Percentiles rank a stretch among this genome's conserved stretches.
These are phyloP conservation scores for Campopleginae sp. DNA, from an alignment of 2,888 invertebrate species.

Conservation along the genomic window DNA sequence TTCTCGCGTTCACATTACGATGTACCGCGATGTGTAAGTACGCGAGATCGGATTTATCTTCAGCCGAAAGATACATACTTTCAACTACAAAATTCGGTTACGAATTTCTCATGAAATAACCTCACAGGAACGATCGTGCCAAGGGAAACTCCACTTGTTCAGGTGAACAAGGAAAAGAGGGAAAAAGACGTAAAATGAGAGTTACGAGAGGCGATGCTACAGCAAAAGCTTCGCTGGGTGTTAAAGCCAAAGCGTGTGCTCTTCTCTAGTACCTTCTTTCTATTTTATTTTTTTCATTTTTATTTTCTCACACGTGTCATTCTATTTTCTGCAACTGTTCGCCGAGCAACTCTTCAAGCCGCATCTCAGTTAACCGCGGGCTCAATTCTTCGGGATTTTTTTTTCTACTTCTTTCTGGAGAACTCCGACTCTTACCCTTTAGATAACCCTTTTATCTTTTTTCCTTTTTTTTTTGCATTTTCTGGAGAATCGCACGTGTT, in stretches of 20 bases:
- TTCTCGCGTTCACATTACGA: conserved; percentile 5
- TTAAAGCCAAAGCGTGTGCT: conserved; percentile 51
- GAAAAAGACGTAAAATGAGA: conserved; percentile 9
- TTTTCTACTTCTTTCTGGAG: conserved; percentile 29
- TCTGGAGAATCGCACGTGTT: conserved; percentile 25
- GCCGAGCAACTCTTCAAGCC: neutral
- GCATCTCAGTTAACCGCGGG: neutral
- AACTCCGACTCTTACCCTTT: conserved; percentile 32
- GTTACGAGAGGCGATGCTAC: conserved; percentile 56
- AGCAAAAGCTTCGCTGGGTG: conserved; percentile 25
- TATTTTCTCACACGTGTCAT: conserved; percentile 26
- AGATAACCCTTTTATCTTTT: conserved; percentile 28
- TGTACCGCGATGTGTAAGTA: neutral
- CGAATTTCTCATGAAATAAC: conserved; percentile 60
- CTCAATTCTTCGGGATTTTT: conserved; percentile 48
- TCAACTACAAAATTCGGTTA: conserved; percentile 54
- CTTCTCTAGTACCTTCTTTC: conserved; percentile 7
- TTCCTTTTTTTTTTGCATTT: conserved; percentile 51
- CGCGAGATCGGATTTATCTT: conserved; percentile 50
- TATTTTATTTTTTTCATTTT: conserved; percentile 22
- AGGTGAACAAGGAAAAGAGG: conserved; percentile 1
- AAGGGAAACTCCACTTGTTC: conserved; percentile 18
- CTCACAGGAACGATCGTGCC: conserved; percentile 24
- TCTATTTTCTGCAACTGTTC: conserved; percentile 53
- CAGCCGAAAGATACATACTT: conserved; percentile 24